Base-by-base conservation (phyloP, 2,113 vertebrate genomes). In the Plecturocebus donacophilus region DNA sequence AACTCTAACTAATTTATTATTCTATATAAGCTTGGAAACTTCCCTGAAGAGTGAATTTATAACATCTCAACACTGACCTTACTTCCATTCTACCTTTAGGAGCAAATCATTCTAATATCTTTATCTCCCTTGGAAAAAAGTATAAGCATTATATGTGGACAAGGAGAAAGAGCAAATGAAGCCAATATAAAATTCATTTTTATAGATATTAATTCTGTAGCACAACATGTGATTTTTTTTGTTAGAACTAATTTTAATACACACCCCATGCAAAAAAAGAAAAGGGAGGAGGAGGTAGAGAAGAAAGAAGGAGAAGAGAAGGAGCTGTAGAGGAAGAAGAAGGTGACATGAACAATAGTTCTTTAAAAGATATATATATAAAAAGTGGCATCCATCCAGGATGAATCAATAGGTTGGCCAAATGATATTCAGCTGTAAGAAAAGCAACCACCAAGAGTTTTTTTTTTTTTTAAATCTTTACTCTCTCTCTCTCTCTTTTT, bases 341-440 rank as follows among this genome's bases (percentile, higher is more conserved):
- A 42, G 38, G 30, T 52, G 77, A 95, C 76, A 94, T 89, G 80
- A 97, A 75, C 71, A 71, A 25, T 45, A 68, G 10, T n/a, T 83
- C 70, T 95, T 77, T 30, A 12, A 87, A 93, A 94, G 66, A 95
- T 97, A 81, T 81, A 92, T 95, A 95, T 42, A 42, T 42, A 42
- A 42, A 42, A 92, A 94, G 70, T n/a, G 42, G 52, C 61, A 91
- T 87, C 95, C 66, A 95, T 97, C 91, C 80, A 95, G 92, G 96
- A 98, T 98, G 95, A 98, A 98, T 98, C 96, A 97, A 93, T 93
- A 71, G 96, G 97, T 94, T 97, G 77, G 16, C 94, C 45, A 95
- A 98, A 98, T 85, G 98, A 97, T 97, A 98, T 98, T 97, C 93
- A 71, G 45, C 76, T 98, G 98, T 95, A 96, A 98, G 99, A 99